Conservation (phyloP, 2,888 invertebrate genomes). For the Cephus spinipes region DNA sequence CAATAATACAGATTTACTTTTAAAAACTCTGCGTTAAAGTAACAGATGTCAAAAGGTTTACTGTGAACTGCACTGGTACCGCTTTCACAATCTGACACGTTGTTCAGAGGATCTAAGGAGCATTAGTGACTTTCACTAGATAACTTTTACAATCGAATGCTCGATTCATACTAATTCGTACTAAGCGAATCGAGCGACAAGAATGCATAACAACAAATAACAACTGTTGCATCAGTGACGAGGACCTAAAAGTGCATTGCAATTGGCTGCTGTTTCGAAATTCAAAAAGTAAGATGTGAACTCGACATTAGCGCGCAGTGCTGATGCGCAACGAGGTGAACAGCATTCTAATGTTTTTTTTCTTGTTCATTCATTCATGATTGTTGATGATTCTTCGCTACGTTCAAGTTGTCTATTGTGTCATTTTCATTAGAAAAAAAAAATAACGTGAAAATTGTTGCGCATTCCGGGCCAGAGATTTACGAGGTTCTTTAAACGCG, state of each 20-base stretch:
- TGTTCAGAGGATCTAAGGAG: not conserved
- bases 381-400: not conserved
- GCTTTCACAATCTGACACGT: not conserved
- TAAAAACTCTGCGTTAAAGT: not conserved
- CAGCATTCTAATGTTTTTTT: not conserved
- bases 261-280: not conserved
- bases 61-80: not conserved
- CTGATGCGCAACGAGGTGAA: not conserved
- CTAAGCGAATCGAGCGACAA: not conserved
- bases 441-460: not conserved
- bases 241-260: not conserved
- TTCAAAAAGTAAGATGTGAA: not conserved
- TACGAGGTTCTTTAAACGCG: not conserved
- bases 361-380: not conserved
- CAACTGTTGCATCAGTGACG: not conserved
- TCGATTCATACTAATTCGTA: not conserved
- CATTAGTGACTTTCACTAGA: not conserved
- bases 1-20: constrained; percentile 40
- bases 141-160: not conserved
- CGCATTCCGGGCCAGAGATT: not conserved
- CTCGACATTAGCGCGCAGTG: not conserved
- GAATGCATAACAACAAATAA: not conserved
- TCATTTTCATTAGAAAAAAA: not conserved
- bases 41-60: not conserved
- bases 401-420: not conserved